A percentile compares a stretch with the other conserved stretches of the same genome.
phyloP scores from a whole-genome alignment of 2,113 vertebrate species.

The Rhombomys opimus region DNA sequence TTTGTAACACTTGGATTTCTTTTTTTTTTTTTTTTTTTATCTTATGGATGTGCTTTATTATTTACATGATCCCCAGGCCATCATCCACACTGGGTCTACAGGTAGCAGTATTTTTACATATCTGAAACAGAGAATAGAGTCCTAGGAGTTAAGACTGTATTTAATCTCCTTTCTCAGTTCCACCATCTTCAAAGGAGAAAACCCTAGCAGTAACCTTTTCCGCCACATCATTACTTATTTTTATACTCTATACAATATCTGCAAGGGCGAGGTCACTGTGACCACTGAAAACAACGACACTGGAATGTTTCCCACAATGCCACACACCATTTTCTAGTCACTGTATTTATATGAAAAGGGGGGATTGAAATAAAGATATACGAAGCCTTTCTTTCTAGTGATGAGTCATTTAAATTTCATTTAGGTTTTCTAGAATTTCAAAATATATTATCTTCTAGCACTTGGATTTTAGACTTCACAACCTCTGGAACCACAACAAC shows the following conservation, averaged over 20 bases:
- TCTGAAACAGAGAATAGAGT: background rate
- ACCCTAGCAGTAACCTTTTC: background rate
- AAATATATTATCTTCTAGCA: background rate
- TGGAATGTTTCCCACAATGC: background rate
- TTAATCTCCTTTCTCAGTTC: background rate
- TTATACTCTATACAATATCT: background rate
- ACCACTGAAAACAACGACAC: background rate
- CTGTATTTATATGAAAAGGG: background rate
- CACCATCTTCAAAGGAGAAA: background rate
- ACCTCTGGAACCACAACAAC: background rate
- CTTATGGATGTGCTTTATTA: background rate
- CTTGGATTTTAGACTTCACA: background rate
- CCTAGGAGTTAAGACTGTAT: background rate
- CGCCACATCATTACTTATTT: background rate
- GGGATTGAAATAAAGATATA: background rate
- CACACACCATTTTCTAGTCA: background rate
- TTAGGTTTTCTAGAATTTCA: background rate
- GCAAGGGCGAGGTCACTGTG: background rate
- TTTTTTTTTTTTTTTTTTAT: no score
- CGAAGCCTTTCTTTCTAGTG: background rate
- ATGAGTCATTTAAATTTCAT: conserved; percentile 34
- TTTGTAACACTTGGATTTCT: background rate
- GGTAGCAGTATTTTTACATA: background rate
- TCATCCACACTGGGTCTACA: background rate
- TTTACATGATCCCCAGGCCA: background rate